Conservation (phyloP, 2,113 vertebrate genomes). For the Anseranas semipalmata region DNA sequence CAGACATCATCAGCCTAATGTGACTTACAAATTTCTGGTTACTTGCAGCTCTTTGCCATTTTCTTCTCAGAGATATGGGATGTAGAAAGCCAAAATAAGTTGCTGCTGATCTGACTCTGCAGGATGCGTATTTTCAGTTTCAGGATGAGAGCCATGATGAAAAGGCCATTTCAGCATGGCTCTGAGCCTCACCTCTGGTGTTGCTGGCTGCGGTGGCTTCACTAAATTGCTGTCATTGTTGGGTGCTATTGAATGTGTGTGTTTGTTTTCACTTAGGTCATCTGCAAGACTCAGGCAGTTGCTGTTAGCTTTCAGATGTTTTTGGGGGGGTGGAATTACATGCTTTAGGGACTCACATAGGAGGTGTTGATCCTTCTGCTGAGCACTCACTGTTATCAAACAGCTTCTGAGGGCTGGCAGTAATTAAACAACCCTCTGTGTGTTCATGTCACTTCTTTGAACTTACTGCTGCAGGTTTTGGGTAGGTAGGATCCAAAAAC, state of each 20-base stretch:
- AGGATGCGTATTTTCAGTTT: background rate
- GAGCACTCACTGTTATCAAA: background rate
- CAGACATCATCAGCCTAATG: background rate
- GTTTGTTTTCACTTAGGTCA: background rate
- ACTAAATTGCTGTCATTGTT: background rate
- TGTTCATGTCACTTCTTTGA: background rate
- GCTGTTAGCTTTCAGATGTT: background rate
- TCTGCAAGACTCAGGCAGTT: background rate
- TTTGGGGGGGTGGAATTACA: background rate
- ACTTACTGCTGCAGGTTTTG: background rate
- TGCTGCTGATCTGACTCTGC: background rate
- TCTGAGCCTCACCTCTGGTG: background rate
- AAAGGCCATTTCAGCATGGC: background rate
- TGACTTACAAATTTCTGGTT: background rate
- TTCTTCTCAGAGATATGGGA: background rate
- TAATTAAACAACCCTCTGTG: background rate
- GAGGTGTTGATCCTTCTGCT: background rate
- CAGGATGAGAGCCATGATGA: background rate
- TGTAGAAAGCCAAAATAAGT: background rate
- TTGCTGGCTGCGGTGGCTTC: background rate
- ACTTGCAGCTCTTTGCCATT: background rate
- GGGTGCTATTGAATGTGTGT: background rate
- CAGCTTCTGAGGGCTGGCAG: background rate
- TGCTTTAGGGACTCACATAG: background rate
- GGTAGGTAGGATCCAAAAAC: background rate